Evolutionary conservation across 2,797 vertebrate species (phyloP).

Genomic region (Sebastes cheni): DNA sequence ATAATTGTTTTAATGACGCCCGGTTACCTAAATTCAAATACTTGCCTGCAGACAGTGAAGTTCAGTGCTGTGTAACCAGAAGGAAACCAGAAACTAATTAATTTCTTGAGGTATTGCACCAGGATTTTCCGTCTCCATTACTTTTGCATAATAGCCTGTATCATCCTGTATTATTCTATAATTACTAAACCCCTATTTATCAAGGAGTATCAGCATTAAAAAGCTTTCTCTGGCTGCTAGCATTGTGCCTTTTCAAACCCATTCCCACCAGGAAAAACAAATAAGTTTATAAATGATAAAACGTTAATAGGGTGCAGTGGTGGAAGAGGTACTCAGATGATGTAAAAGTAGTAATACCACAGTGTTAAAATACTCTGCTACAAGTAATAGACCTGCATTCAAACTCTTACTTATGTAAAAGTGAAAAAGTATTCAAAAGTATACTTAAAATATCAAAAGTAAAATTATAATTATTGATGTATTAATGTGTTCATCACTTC

Average conservation of each 20-base stretch:
- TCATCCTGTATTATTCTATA: neutral
- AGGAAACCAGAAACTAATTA: neutral
- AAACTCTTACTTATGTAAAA: no score
- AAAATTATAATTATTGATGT: no score
- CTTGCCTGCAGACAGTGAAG: neutral
- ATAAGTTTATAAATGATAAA: no score
- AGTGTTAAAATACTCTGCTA: no score
- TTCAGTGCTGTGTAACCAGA: neutral
- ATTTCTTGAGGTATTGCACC: neutral
- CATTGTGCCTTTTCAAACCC: neutral
- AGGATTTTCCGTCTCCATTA: neutral
- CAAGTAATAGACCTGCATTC: no score
- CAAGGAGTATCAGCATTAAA: neutral
- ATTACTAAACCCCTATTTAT: neutral
- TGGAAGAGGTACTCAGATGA: no score
- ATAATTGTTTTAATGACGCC: neutral
- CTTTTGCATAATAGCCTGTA: neutral
- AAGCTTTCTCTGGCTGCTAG: neutral
- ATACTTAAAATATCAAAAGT: no score
- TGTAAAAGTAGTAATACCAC: no score
- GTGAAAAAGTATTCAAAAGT: no score
- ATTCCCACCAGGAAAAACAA: neutral
- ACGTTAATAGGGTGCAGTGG: no score
- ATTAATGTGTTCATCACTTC: no score
- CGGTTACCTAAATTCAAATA: neutral